phyloP scores from a whole-genome alignment of 2,113 vertebrate genomes.

The Silurus glanis region DNA sequence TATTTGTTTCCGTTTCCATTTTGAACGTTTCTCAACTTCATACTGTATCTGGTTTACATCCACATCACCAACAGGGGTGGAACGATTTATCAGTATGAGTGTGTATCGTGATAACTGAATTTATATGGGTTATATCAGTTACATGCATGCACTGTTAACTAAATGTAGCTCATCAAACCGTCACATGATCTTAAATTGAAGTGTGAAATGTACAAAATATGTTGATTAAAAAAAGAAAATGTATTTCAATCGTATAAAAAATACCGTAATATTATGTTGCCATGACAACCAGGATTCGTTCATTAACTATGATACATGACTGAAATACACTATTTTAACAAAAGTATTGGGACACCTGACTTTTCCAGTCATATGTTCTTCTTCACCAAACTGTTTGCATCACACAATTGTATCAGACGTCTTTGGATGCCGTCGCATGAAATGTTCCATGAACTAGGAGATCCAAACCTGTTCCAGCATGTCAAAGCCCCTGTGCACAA shows the following conservation, averaged over 20 bases:
- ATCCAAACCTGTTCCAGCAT: too few relatives aligned
- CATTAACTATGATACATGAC: background rate
- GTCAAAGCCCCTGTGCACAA: too few relatives aligned
- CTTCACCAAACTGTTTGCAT: too few relatives aligned
- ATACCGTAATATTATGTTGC: background rate
- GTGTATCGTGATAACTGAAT: background rate
- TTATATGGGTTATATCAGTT: background rate
- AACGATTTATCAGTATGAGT: background rate
- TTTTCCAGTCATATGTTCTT: too few relatives aligned
- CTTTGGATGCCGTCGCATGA: too few relatives aligned
- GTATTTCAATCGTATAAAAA: too few relatives aligned
- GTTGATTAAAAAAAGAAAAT: background rate
- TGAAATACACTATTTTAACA: background rate
- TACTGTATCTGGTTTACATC: constrained; percentile 64
- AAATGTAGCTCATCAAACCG: background rate
- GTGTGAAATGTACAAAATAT: background rate
- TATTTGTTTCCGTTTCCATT: constrained; percentile 25
- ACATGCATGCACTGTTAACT: background rate
- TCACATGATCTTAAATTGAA: background rate
- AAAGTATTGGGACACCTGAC: too few relatives aligned
- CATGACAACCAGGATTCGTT: background rate
- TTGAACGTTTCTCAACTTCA: constrained; percentile 10
- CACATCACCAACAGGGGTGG: constrained; percentile 60
- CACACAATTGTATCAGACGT: too few relatives aligned
- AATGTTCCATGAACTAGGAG: too few relatives aligned